Conservation (phyloP, 2,888 invertebrate genomes). For the Pachydiplax longipennis region DNA sequence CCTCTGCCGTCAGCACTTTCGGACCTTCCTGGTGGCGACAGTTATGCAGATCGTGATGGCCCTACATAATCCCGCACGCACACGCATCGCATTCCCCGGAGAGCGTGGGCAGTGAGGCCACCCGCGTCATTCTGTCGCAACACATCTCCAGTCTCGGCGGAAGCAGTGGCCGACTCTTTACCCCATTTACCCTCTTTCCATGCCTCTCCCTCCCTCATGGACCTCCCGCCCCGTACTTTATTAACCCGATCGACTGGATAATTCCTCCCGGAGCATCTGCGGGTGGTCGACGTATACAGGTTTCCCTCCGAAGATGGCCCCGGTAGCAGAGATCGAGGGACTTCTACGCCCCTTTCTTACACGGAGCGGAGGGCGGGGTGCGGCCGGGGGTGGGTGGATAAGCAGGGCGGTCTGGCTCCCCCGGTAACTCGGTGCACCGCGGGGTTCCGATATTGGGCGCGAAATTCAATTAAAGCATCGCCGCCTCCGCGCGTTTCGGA, state of each 20-base stretch:
- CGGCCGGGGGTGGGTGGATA: not conserved
- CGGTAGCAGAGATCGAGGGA: slow-evolving; percentile 21
- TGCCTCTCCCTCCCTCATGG: not conserved
- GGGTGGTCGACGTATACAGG: slow-evolving; percentile 39
- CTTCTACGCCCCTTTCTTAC: slow-evolving; percentile 19
- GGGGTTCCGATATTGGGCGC: slow-evolving; percentile 31
- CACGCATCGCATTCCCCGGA: not conserved
- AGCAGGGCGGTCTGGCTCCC: not conserved
- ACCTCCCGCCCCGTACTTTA: slow-evolving; percentile 43
- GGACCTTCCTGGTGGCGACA: not conserved
- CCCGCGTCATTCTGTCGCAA: not conserved
- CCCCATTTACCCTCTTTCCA: not conserved
- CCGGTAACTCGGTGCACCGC: not conserved
- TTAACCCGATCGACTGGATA: slow-evolving; percentile 41
- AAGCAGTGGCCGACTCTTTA: not conserved
- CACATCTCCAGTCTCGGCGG: not conserved
- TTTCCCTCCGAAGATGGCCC: slow-evolving; percentile 34
- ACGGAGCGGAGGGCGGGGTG: not conserved
- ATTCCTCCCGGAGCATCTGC: slow-evolving; percentile 21
- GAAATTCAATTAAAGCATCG: slow-evolving; percentile 32
- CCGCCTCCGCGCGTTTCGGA: not conserved
- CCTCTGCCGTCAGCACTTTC: not conserved
- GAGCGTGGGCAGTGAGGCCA: not conserved
- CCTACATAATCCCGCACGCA: not conserved
- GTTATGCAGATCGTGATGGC: not conserved